phyloP scores from a whole-genome alignment of 1,140 invertebrate genomes.

The Oncopeltus fasciatus region DNA sequence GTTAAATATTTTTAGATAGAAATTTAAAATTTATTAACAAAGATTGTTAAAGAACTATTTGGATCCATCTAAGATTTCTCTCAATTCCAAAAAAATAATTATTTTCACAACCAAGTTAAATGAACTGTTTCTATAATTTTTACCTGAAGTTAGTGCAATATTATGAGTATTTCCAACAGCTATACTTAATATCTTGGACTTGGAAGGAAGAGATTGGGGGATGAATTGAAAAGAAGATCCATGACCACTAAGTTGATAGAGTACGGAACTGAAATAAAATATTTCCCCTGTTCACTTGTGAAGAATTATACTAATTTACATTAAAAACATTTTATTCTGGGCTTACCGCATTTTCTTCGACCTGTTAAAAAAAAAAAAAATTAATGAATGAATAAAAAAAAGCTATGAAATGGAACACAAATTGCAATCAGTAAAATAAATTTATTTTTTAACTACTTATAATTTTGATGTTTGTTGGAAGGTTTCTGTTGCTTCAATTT shows the following conservation, averaged over 20 bases:
- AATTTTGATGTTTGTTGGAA: too few relatives aligned
- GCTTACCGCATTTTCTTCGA: neutral
- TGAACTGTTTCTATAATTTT: too few relatives aligned
- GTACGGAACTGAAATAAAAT: constrained; percentile 43
- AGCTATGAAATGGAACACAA: neutral
- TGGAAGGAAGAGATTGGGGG: constrained; percentile 39
- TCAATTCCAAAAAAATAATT: too few relatives aligned
- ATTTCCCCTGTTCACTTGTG: constrained; percentile 32
- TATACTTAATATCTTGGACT: constrained; percentile 37
- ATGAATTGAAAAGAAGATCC: constrained; percentile 36
- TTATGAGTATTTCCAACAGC: constrained; percentile 50
- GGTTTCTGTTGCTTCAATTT: too few relatives aligned
- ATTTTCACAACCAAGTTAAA: too few relatives aligned
- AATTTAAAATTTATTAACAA: too few relatives aligned
- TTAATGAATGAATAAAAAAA: too few relatives aligned
- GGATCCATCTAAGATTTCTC: too few relatives aligned
- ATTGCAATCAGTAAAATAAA: too few relatives aligned
- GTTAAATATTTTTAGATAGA: too few relatives aligned
- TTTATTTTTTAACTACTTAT: too few relatives aligned
- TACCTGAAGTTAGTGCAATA: constrained; percentile 46
- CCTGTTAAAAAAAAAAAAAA: neutral
- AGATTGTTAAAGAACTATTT: too few relatives aligned
- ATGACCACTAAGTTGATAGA: constrained; percentile 41
- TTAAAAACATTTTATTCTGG: neutral
- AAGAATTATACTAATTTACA: neutral